phyloP scores from a whole-genome alignment of 2,797 vertebrate genomes.

The Muscicapa striata region DNA sequence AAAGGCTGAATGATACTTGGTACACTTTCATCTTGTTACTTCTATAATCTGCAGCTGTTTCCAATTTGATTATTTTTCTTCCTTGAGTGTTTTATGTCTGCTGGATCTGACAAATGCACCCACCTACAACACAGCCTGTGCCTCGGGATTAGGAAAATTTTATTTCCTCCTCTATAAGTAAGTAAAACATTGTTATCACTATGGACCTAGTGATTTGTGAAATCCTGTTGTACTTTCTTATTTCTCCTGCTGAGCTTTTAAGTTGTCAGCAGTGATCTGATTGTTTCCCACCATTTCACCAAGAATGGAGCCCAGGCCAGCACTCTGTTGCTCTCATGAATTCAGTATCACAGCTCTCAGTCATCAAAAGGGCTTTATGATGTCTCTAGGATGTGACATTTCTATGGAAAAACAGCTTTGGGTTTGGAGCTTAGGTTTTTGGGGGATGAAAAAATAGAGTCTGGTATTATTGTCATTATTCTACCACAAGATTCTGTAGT shows the following conservation, averaged over 20 bases:
- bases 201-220: background rate
- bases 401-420: conserved; percentile 24
- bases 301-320: background rate
- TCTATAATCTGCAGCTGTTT: conserved; percentile 12
- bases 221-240: background rate
- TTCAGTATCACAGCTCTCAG: conserved; percentile 14
- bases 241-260: conserved; percentile 37
- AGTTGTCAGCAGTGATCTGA: conserved; percentile 19
- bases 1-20: background rate
- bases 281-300: conserved; percentile 39
- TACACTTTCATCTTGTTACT: background rate
- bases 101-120: background rate
- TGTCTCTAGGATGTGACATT: conserved; percentile 8
- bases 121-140: background rate
- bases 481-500: background rate
- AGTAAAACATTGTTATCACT: conserved; percentile 9
- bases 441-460: background rate
- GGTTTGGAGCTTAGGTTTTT: background rate
- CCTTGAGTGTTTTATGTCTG: background rate
- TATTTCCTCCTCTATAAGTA: background rate
- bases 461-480: conserved; percentile 6
- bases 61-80: background rate
- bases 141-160: background rate
- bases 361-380: conserved; percentile 14
- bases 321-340: background rate